phyloP scores from a whole-genome alignment of 37 sponge, comb jelly and placozoan genomes.

The Agelas oroides region DNA sequence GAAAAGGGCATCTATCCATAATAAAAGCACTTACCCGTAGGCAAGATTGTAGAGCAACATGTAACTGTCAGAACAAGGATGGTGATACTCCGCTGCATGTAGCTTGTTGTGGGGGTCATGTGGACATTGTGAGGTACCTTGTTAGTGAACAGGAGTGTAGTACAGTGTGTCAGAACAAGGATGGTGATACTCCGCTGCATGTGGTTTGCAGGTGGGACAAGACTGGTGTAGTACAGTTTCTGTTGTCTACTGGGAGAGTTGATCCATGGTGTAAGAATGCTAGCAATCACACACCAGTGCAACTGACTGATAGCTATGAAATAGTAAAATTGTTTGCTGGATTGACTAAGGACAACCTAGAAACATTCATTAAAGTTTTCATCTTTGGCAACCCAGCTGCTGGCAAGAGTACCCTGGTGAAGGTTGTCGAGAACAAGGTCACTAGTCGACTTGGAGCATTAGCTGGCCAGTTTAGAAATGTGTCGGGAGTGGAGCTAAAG shows the following conservation, averaged over 20 bases:
- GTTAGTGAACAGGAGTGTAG: too few relatives aligned
- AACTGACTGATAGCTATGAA: not conserved
- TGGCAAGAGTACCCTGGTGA: conserved; percentile 54
- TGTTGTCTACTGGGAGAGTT: not conserved
- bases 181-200: not conserved
- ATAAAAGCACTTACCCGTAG: too few relatives aligned
- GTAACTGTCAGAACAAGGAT: too few relatives aligned
- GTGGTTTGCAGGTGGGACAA: not conserved
- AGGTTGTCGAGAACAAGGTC: not conserved
- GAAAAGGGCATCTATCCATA: too few relatives aligned
- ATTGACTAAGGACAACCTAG: not conserved
- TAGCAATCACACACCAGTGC: not conserved
- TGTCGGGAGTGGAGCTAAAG: not conserved
- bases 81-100: not conserved
- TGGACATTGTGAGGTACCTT: not conserved
- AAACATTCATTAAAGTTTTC: not conserved
- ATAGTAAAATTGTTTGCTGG: too few relatives aligned
- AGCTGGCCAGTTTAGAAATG: not conserved
- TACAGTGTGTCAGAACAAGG: too few relatives aligned
- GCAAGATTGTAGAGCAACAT: too few relatives aligned
- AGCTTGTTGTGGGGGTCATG: not conserved
- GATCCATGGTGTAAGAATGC: not conserved
- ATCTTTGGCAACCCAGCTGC: conserved; percentile 26
- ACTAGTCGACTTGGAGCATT: too few relatives aligned
- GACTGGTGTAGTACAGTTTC: not conserved